A percentile compares a stretch with the other conserved stretches of the same genome.
These are phyloP conservation scores for Toxostoma redivivum DNA, from an alignment of 2,113 vertebrate species.

Conservation along the genomic window DNA sequence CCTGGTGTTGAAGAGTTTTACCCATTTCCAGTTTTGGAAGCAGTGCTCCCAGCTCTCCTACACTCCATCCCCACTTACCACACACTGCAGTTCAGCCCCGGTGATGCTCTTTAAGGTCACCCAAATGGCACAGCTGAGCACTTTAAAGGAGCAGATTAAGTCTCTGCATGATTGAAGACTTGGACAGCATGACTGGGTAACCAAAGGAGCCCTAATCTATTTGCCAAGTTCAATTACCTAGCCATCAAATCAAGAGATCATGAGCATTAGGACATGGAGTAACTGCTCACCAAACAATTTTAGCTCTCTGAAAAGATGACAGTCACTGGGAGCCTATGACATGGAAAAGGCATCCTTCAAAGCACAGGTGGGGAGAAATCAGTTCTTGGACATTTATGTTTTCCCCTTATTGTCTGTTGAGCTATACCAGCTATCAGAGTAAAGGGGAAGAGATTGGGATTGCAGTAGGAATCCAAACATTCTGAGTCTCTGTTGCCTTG, in stretches of 20 bases:
- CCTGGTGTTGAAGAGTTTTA: neutral
- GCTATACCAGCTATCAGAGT: neutral
- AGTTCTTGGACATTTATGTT: neutral
- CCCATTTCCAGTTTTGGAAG: neutral
- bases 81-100: neutral
- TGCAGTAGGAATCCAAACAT: neutral
- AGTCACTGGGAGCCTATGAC: neutral
- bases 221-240: slow-evolving; percentile 58
- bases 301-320: neutral
- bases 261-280: neutral
- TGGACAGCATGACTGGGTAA: neutral
- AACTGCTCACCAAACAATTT: neutral
- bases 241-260: slow-evolving; percentile 27
- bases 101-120: neutral
- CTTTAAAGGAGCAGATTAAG: slow-evolving; percentile 25
- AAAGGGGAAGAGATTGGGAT: neutral
- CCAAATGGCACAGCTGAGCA: slow-evolving; percentile 5
- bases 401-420: neutral
- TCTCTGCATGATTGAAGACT: slow-evolving; percentile 7
- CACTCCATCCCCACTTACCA: fast-evolving
- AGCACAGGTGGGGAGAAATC: neutral
- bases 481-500: neutral
- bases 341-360: neutral
- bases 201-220: slow-evolving; percentile 16
- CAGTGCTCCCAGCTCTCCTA: neutral